These are phyloP conservation scores for Paramuricea clavata DNA, from an alignment of 92 coral and sea anemone genomes.

Conservation along the genomic window DNA sequence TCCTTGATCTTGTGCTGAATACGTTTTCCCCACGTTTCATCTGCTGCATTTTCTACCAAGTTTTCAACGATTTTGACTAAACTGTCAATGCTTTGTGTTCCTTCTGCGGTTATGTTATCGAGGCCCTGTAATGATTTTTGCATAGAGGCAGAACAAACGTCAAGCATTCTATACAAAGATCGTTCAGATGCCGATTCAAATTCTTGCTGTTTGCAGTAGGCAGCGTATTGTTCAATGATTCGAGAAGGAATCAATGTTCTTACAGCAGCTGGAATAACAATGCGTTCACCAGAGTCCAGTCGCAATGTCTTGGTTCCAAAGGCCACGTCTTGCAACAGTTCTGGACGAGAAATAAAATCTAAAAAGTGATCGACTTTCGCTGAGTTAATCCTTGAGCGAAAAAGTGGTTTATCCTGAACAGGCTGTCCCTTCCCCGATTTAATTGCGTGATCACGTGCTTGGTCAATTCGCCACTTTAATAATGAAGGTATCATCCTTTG, in stretches of 20 bases:
- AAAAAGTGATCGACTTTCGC: slow-evolving; percentile 60
- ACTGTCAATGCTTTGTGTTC: slow-evolving; percentile 60
- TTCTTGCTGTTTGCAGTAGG: slow-evolving; percentile 44
- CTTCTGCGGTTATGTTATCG: slow-evolving; percentile 66
- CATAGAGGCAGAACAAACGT: slow-evolving; percentile 63
- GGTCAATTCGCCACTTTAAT: slow-evolving; percentile 70
- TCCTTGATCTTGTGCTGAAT: slow-evolving; percentile 26
- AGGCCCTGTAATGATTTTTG: slow-evolving; percentile 65
- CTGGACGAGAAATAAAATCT: slow-evolving; percentile 67
- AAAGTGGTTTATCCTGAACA: slow-evolving; percentile 28
- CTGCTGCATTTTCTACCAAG: slow-evolving; percentile 47
- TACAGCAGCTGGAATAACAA: slow-evolving; percentile 67
- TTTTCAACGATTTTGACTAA: slow-evolving; percentile 10
- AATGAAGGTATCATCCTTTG: slow-evolving; percentile 56
- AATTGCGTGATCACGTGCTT: slow-evolving; percentile 61
- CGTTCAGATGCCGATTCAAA: slow-evolving; percentile 61
- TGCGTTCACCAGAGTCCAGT: slow-evolving; percentile 69
- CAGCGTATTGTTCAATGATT: slow-evolving; percentile 56
- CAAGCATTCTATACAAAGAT: slow-evolving; percentile 57
- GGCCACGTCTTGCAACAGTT: slow-evolving; percentile 67
- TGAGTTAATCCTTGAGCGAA: slow-evolving; percentile 45
- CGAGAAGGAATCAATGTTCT: slow-evolving; percentile 64
- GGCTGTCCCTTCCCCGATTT: slow-evolving; percentile 62
- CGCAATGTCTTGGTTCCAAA: slow-evolving; percentile 57
- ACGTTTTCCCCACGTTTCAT: background rate